Conservation (phyloP, 2,797 vertebrate genomes). For the Carcharodon carcharias region DNA sequence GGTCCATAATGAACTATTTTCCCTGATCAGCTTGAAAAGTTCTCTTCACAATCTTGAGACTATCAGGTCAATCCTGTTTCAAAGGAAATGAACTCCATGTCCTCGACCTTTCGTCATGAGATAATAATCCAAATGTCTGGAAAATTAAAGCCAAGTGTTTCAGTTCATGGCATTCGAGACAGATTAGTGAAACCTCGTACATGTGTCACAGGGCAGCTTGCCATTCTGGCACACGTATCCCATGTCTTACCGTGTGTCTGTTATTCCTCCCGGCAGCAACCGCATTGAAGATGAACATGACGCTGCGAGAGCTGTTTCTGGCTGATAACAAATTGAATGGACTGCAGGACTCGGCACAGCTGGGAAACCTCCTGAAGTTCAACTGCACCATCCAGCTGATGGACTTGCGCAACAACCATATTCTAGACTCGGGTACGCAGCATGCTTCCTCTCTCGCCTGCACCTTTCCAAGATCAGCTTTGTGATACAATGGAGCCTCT, state of each 20-base stretch:
- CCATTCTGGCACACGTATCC: too few species aligned
- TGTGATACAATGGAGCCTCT: neutral
- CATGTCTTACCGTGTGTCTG: slow-evolving; percentile 4
- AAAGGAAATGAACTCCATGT: neutral
- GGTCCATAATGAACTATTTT: neutral
- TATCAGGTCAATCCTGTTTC: neutral
- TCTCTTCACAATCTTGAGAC: neutral
- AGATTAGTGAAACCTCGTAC: neutral
- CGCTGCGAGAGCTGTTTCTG: slow-evolving; percentile 81
- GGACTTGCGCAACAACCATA: slow-evolving; percentile 86
- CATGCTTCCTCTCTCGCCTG: neutral
- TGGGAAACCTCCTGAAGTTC: slow-evolving; percentile 88
- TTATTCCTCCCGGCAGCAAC: slow-evolving; percentile 60
- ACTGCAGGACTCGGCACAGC: slow-evolving; percentile 84
- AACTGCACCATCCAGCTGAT: slow-evolving; percentile 89
- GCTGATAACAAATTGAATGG: slow-evolving; percentile 89
- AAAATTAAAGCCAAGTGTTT: neutral
- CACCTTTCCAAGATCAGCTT: neutral
- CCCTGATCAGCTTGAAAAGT: neutral
- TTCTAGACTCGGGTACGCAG: slow-evolving; percentile 78
- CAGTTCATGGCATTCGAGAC: neutral
- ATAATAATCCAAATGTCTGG: neutral
- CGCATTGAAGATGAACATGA: slow-evolving; percentile 93
- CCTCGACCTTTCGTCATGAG: neutral
- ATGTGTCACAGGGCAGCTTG: neutral